These are phyloP conservation scores for Bambusicola thoracicus DNA, from an alignment of 2,113 vertebrate species.

Conservation along the genomic window DNA sequence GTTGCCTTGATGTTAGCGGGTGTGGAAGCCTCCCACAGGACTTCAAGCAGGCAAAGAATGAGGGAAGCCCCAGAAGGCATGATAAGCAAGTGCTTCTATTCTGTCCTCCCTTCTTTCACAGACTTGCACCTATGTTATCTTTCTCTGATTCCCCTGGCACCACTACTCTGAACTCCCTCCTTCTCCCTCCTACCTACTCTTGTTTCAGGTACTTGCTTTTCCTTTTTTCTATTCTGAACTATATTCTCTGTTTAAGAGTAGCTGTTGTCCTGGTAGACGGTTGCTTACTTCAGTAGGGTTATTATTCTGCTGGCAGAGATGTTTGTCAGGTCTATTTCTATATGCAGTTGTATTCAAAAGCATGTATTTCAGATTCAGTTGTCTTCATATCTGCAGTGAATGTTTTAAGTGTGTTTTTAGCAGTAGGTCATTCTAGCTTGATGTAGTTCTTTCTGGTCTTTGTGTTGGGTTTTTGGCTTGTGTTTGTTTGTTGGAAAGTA, in stretches of 20 bases:
- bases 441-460: not conserved
- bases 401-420: not conserved
- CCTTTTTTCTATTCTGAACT: not conserved
- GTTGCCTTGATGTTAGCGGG: not conserved
- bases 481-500: not conserved
- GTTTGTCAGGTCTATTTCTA: not conserved
- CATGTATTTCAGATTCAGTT: not conserved
- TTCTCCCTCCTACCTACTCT: not conserved
- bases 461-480: not conserved
- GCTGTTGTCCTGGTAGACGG: not conserved
- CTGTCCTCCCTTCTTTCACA: conserved; percentile 4
- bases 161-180: not conserved
- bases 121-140: not conserved
- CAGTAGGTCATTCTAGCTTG: not conserved
- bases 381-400: not conserved
- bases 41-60: not conserved
- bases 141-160: not conserved
- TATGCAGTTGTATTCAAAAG: not conserved
- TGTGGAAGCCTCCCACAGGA: not conserved
- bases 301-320: not conserved
- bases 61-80: not conserved
- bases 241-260: not conserved
- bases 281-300: not conserved
- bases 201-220: not conserved
- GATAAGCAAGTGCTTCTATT: conserved; percentile 33